phyloP scores from a whole-genome alignment of 53 echinoderm and acorn worm species.

The Arbacia lixula region DNA sequence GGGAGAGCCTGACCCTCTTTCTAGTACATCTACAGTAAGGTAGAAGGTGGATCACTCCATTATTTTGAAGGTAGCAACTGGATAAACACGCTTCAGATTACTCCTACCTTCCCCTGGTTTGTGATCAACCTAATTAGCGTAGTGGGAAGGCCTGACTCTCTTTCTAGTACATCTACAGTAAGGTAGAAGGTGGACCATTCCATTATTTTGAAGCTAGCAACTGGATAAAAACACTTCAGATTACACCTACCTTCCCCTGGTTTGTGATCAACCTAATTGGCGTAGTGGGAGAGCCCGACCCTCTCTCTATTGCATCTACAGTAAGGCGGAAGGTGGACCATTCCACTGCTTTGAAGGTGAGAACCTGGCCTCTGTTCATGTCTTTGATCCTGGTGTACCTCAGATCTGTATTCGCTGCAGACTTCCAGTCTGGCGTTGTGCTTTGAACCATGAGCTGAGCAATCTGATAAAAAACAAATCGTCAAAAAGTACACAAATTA shows the following conservation, averaged over 20 bases:
- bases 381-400: conserved; percentile 83
- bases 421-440: conserved; percentile 88
- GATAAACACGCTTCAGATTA: neutral
- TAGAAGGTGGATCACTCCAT: conserved; percentile 89
- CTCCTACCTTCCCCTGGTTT: conserved; percentile 85
- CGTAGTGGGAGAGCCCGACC: conserved; percentile 74
- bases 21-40: conserved; percentile 81
- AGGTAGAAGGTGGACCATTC: conserved; percentile 94
- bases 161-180: conserved; percentile 82
- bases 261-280: conserved; percentile 98
- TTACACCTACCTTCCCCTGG: conserved; percentile 80
- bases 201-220: conserved; percentile 85
- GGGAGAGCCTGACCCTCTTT: conserved; percentile 58
- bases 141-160: conserved; percentile 59
- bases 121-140: conserved; percentile 89
- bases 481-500: too few relatives aligned
- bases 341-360: conserved; percentile 98
- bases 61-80: conserved; percentile 84
- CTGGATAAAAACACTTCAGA: conserved; percentile 7
- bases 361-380: conserved; percentile 82
- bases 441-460: conserved; percentile 88
- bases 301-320: conserved; percentile 87
- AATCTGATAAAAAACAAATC: conserved; percentile 53
- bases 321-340: conserved; percentile 93
- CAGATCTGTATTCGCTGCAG: conserved; percentile 83